Evolutionary conservation across 2,888 invertebrate species (phyloP), one percentile per base, ranked within the genome.

Genomic region (Orthosia cruda): DNA sequence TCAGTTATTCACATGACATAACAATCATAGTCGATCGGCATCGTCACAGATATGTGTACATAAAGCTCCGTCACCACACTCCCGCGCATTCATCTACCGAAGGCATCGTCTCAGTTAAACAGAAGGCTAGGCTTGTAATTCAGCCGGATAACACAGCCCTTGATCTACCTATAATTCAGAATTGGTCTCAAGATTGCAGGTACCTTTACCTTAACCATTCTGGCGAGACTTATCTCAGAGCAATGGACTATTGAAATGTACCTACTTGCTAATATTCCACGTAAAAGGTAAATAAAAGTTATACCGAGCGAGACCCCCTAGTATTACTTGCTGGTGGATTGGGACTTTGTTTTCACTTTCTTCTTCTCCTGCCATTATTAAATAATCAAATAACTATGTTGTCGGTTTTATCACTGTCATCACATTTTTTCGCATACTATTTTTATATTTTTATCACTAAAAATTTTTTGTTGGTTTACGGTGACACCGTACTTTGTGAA

Each of bases 271-370:
- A 45, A 77, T 15, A 3, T 32, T 18, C 12, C 18, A 13, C 20
- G 7, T 57, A 47, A 49, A 54, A 54, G n/a, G 4, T 26, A 55
- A 68, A 61, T 40, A 26, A 49, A 65, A 20, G 12, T 23, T 47
- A 50, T 85, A 82, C 81, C 81, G 81, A 32, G 65, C 45, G 7
- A 82, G 26, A 0, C 81, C 82, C 2, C 82, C 76, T 0, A 82
- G 68, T 13, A 82, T 66, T 13, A 85, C 12, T 57, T 58, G 32
- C 26, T 26, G 59, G 18, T 74, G 84, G 5, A 1, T 13, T 18
- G 61, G 32, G 0, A 55, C 3, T 26, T 7, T 11, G 2, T 15
- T 59, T 18, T 18, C 49, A 20, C 0, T 40, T 1, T 52, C 55
- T 12, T 59, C 55, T 5, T 67, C 13, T 45, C 45, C 1, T 32